Base-by-base conservation (phyloP, 2,888 invertebrate species). In the Cristatella mucedo region DNA sequence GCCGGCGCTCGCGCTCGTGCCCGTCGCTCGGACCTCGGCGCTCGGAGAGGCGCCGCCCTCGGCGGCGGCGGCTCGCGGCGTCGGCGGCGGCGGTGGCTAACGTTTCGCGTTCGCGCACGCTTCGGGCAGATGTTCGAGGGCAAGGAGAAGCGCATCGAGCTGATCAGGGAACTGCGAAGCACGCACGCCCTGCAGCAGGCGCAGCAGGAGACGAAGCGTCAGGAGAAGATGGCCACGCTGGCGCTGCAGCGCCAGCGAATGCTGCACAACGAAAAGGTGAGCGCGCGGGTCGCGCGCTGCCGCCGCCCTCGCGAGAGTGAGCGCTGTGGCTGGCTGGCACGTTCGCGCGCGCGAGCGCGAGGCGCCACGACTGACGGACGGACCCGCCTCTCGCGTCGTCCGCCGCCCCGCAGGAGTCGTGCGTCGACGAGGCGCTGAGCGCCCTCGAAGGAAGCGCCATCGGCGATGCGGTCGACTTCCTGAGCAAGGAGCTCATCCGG, bases 401-500 rank as follows among this genome's bases (percentile, higher is more conserved):
- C 24, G n/a, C n/a, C n/a, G n/a, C n/a, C n/a, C 21, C 41, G 2
- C 42, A 62, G 62, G 63, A 64, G 47, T 54, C 55, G 7, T 41
- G 55, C 38, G 49, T 78, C 4, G 67, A 73, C 29, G 75, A 77
- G 30, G 63, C 78, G 6, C 67, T 82, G 18, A 74, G 75, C 43
- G 73, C 75, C 43, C 66, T 82, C 3, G 80, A 82, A 53, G 82
- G 82, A 1, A 73, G 72, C 2, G 75, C 78, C 0, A 72, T 82
- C 7, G 76, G 79, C 0, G 76, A 77, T 6, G 72, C 80, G 21
- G 68, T 84, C 44, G 78, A 76, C 51, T 78, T 76, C 60, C 66
- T 86, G 13, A 76, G 77, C 59, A 79, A 84, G 59, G 85, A 86
- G 63, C 68, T 84, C 47, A 62, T 74, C 9, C 71, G 82, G 9